phyloP scores from a whole-genome alignment of 2,113 vertebrate genomes.

The Chamaetylas fuelleborni region DNA sequence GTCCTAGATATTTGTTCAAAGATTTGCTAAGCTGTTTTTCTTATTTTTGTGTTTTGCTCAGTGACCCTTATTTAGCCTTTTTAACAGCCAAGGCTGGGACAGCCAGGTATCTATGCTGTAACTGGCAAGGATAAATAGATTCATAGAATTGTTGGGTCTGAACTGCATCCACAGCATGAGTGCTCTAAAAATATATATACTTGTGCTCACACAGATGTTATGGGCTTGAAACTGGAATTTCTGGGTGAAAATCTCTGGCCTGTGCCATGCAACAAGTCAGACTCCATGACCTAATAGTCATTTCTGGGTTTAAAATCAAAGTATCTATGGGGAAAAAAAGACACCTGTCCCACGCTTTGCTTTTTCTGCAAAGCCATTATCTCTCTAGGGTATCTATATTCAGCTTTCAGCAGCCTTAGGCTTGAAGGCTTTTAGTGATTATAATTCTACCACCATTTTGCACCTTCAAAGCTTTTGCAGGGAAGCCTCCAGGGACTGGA shows the following conservation, averaged over 20 bases:
- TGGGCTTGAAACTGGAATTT: not conserved
- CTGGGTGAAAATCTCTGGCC: not conserved
- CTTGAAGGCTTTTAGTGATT: not conserved
- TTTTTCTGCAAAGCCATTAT: conserved; percentile 19
- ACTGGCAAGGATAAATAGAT: conserved; percentile 37
- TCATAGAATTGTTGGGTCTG: conserved; percentile 1
- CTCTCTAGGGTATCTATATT: not conserved
- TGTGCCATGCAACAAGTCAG: not conserved
- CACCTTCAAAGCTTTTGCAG: not conserved
- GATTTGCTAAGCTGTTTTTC: not conserved
- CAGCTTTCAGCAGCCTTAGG: not conserved
- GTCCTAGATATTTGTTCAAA: not conserved
- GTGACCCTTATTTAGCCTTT: conserved; percentile 21
- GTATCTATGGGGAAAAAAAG: not conserved
- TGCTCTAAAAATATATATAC: not conserved
- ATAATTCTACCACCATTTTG: conserved; percentile 4
- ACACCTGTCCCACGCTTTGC: not conserved
- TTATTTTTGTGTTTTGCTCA: not conserved
- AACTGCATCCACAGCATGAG: conserved; percentile 18
- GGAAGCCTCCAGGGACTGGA: not conserved
- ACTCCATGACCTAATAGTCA: not conserved
- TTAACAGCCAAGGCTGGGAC: not conserved
- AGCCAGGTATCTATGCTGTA: not conserved
- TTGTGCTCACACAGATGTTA: conserved; percentile 9
- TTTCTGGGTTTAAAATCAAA: not conserved